Percentiles rank a stretch among this genome's conserved stretches.
These are phyloP conservation scores for Rhimphoctona megacephalus DNA, from an alignment of 2,888 invertebrate genomes.

Conservation along the genomic window DNA sequence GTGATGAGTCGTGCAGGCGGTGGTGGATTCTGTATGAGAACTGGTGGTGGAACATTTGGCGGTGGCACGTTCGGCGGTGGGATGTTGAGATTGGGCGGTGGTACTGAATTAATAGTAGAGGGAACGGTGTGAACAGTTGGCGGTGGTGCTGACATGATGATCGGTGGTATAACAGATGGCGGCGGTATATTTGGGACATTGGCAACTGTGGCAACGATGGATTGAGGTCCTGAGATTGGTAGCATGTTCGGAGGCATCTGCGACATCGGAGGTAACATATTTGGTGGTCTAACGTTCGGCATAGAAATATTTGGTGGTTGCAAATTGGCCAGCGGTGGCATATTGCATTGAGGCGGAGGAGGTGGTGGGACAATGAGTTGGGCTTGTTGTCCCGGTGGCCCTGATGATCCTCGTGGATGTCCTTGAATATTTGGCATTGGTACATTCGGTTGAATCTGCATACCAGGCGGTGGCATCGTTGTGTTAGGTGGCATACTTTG, in stretches of 20 bases:
- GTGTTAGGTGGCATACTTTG: constrained; percentile 81
- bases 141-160: constrained; percentile 79
- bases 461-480: constrained; percentile 79
- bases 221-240: constrained; percentile 75
- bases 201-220: constrained; percentile 77
- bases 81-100: constrained; percentile 84
- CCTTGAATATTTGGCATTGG: constrained; percentile 62
- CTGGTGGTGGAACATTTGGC: constrained; percentile 74
- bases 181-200: constrained; percentile 79
- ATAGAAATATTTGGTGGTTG: constrained; percentile 78
- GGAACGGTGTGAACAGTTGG: constrained; percentile 78
- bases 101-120: constrained; percentile 79
- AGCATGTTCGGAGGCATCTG: constrained; percentile 81
- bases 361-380: constrained; percentile 68
- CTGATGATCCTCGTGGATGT: constrained; percentile 36
- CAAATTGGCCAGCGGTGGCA: constrained; percentile 79
- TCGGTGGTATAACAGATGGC: constrained; percentile 78
- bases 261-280: constrained; percentile 79
- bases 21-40: constrained; percentile 76
- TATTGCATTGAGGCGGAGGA: constrained; percentile 74
- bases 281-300: constrained; percentile 78
- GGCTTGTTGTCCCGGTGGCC: constrained; percentile 56
- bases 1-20: constrained; percentile 75
- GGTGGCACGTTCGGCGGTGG: constrained; percentile 84
- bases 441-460: constrained; percentile 65